These are phyloP conservation scores for Tribolium castaneum DNA, from an alignment of 1,140 invertebrate species.

Conservation along the genomic window DNA sequence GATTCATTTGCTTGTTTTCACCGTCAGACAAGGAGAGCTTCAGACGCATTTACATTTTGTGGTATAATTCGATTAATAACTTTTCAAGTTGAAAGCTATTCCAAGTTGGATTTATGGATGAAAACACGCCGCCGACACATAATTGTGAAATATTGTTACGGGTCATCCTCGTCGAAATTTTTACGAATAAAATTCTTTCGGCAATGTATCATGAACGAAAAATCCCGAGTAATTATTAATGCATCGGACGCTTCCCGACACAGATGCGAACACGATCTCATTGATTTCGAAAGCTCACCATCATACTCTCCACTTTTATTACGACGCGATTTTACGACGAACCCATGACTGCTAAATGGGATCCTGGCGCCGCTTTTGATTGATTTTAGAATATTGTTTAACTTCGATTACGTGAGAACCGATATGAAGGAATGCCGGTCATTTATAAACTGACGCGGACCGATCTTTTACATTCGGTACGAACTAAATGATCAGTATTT, in stretches of 20 bases:
- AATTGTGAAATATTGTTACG: slow-evolving; percentile 5
- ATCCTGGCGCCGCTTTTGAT: neutral
- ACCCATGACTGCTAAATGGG: neutral
- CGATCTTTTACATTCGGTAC: too few species aligned
- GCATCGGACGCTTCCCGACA: slow-evolving; percentile 5
- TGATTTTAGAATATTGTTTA: neutral
- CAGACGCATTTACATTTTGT: slow-evolving; percentile 18
- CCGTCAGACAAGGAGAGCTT: neutral
- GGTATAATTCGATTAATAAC: slow-evolving; percentile 23
- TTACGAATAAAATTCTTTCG: neutral
- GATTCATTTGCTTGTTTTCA: slow-evolving; percentile 29
- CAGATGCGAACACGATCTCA: slow-evolving; percentile 22
- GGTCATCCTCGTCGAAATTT: slow-evolving; percentile 10
- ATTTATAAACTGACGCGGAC: too few species aligned
- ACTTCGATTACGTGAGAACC: neutral
- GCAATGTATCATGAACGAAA: slow-evolving; percentile 15
- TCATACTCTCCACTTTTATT: slow-evolving; percentile 5
- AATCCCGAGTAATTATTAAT: slow-evolving; percentile 15
- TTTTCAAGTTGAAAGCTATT: slow-evolving; percentile 13
- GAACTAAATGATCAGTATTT: too few species aligned
- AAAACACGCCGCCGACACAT: neutral
- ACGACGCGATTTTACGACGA: slow-evolving; percentile 1
- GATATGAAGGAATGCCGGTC: neutral
- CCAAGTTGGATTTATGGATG: slow-evolving; percentile 2
- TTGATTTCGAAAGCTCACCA: slow-evolving; percentile 17